A percentile compares a stretch with the other conserved stretches of the same genome.
These are phyloP conservation scores for Penaeus vannamei DNA, from an alignment of 1,140 invertebrate genomes.

Conservation along the genomic window DNA sequence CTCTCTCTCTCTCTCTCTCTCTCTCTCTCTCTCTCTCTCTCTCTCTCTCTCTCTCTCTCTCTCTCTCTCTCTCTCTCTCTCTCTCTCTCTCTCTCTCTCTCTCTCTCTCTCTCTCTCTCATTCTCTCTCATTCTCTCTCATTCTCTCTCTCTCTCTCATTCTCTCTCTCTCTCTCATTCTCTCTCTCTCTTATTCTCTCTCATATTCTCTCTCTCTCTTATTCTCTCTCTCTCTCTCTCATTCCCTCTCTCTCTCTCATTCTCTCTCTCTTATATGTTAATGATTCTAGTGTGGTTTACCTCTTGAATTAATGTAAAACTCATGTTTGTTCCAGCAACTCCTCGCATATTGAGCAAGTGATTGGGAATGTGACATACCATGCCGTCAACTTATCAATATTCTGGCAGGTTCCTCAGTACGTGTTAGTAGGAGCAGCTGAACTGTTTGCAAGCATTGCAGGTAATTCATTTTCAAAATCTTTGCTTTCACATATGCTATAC, in stretches of 20 bases:
- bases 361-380: slow-evolving; percentile 72
- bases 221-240: background rate
- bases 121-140: no score
- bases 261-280: no score
- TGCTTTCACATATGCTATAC: background rate
- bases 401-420: slow-evolving; percentile 76
- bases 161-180: no score
- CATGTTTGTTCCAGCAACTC: slow-evolving; percentile 62
- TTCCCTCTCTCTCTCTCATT: background rate
- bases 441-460: slow-evolving; percentile 73
- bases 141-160: no score
- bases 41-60: no score
- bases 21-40: no score
- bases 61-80: no score
- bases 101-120: no score
- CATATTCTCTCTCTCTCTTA: background rate
- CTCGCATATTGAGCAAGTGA: slow-evolving; percentile 69
- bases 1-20: no score
- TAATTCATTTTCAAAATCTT: slow-evolving; percentile 50
- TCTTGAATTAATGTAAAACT: background rate
- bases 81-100: no score
- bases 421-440: slow-evolving; percentile 75
- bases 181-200: background rate
- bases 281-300: background rate
- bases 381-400: slow-evolving; percentile 74